phyloP scores from a whole-genome alignment of 2,888 invertebrate species.

The Cataglyphis rosenhaueri region DNA sequence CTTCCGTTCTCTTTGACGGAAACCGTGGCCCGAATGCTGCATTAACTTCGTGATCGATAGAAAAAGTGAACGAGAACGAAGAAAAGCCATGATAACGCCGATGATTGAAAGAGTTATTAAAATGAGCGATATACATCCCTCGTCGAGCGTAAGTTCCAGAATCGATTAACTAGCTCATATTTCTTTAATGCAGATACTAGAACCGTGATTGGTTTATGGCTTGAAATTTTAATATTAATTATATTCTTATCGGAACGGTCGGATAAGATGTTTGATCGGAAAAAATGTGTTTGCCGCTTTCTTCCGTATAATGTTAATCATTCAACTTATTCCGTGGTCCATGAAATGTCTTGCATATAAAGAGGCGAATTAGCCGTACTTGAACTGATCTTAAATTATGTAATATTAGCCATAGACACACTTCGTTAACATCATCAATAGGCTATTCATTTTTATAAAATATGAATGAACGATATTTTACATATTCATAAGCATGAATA shows the following conservation, averaged over 20 bases:
- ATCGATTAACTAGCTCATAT: constrained; percentile 45
- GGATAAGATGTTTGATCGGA: constrained; percentile 31
- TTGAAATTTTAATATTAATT: constrained; percentile 52
- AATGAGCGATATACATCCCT: constrained; percentile 26
- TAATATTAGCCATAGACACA: background rate
- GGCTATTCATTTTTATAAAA: background rate
- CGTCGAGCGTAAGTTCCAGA: background rate
- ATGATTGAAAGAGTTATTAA: constrained; percentile 54
- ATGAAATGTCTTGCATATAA: constrained; percentile 38
- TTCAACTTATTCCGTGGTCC: background rate
- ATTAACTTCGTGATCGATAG: constrained; percentile 50
- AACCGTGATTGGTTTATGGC: constrained; percentile 43
- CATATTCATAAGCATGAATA: constrained; percentile 5
- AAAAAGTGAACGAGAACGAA: background rate
- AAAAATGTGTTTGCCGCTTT: constrained; percentile 35
- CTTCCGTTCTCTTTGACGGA: constrained; percentile 28
- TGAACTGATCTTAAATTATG: constrained; percentile 8
- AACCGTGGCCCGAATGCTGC: constrained; percentile 28
- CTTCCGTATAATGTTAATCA: constrained; percentile 35
- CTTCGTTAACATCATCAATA: background rate
- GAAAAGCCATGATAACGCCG: constrained; percentile 8
- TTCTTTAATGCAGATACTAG: constrained; percentile 40
- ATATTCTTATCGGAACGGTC: background rate
- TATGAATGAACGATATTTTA: background rate
- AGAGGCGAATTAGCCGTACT: constrained; percentile 28